Percentiles rank a stretch among this genome's conserved stretches.
These are phyloP conservation scores for Ivindomyrus marchei DNA, from an alignment of 2,113 vertebrate genomes.

Conservation along the genomic window DNA sequence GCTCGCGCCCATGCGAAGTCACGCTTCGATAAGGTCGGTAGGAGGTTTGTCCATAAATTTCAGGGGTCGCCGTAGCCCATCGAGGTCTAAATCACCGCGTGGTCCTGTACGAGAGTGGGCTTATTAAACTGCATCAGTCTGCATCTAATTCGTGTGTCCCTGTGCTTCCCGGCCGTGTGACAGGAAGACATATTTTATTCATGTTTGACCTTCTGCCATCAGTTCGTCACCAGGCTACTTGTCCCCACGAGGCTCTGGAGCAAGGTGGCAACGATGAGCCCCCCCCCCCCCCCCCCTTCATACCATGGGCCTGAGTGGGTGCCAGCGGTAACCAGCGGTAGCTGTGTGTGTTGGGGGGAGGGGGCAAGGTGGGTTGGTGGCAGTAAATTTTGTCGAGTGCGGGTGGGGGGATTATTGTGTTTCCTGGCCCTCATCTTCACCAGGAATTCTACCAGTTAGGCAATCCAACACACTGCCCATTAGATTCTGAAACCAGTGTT, in stretches of 20 bases:
- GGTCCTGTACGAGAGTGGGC: constrained; percentile 25
- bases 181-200: constrained; percentile 45
- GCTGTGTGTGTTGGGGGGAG: not conserved
- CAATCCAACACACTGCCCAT: constrained; percentile 59
- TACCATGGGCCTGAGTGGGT: constrained; percentile 19
- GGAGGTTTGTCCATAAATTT: not conserved
- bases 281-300: not conserved
- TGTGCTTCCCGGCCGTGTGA: constrained; percentile 32
- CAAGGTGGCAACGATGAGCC: constrained; percentile 27
- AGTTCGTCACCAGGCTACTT: constrained; percentile 34
- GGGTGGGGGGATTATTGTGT: not conserved
- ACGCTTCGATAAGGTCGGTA: not conserved
- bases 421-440: not conserved
- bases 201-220: constrained; percentile 48
- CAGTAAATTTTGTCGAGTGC: not conserved
- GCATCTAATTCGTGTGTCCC: constrained; percentile 34
- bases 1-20: not conserved
- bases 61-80: not conserved
- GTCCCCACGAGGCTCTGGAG: constrained; percentile 37
- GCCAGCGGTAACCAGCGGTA: constrained; percentile 35
- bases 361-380: not conserved
- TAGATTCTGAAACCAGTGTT: constrained; percentile 49
- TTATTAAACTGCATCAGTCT: constrained; percentile 38
- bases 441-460: not conserved
- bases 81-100: not conserved